phyloP scores from a whole-genome alignment of 2,113 vertebrate species.

The Athene noctua region DNA sequence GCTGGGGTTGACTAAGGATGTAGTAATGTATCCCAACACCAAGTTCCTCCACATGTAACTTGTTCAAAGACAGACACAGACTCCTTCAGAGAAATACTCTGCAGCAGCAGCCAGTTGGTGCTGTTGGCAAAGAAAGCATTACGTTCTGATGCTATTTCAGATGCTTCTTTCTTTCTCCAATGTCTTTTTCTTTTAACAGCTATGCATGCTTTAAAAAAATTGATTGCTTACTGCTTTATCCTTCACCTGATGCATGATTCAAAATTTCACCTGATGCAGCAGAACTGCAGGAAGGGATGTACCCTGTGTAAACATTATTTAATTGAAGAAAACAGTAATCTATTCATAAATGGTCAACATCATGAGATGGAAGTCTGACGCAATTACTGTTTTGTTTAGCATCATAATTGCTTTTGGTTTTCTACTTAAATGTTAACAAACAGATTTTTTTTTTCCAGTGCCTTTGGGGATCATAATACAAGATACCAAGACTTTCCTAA shows the following conservation, averaged over 20 bases:
- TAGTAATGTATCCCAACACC: background rate
- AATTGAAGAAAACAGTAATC: background rate
- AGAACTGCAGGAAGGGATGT: constrained; percentile 7
- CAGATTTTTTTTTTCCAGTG: background rate
- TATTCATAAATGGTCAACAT: background rate
- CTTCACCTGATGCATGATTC: constrained; percentile 15
- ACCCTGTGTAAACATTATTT: background rate
- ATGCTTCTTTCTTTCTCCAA: background rate
- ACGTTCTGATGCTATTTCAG: background rate
- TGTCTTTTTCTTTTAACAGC: background rate
- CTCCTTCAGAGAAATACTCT: background rate
- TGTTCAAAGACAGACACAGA: background rate
- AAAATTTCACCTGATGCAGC: background rate
- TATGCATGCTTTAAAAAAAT: background rate
- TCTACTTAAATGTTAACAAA: background rate
- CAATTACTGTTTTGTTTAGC: background rate
- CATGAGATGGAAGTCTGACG: background rate
- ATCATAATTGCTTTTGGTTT: background rate
- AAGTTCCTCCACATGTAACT: background rate
- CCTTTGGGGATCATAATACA: background rate
- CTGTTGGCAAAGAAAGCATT: background rate
- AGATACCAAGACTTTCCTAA: background rate
- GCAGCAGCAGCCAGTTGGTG: background rate
- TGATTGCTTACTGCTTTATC: constrained; percentile 9
- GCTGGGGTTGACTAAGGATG: background rate